Conservation (phyloP, 2,797 vertebrate species). For the Ispidina picta region DNA sequence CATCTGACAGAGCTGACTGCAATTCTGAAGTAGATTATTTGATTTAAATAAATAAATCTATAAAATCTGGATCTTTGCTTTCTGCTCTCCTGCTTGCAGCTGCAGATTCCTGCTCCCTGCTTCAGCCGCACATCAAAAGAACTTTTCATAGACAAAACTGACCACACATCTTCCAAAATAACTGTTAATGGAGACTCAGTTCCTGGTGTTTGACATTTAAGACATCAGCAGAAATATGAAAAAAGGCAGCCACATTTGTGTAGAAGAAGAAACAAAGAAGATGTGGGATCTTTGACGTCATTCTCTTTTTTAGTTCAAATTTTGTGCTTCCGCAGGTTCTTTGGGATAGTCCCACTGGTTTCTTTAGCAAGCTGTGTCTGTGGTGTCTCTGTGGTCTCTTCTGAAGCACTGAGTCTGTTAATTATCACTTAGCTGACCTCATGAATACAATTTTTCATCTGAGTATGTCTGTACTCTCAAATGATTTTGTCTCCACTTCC, state of each 20-base stretch:
- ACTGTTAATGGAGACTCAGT: neutral
- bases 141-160: neutral
- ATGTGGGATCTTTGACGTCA: neutral
- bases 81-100: neutral
- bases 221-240: neutral
- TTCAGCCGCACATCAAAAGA: conserved; percentile 10
- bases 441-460: neutral
- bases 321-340: neutral
- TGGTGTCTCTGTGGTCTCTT: neutral
- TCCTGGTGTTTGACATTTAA: neutral
- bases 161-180: neutral
- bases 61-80: neutral
- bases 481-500: neutral
- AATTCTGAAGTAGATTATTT: neutral
- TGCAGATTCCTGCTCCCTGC: neutral
- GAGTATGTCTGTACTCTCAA: neutral
- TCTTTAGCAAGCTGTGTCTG: neutral
- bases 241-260: neutral
- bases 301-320: neutral
- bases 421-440: neutral
- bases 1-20: neutral
- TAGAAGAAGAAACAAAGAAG: neutral
- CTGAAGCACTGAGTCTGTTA: neutral
- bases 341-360: neutral
- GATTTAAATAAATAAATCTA: neutral